Evolutionary conservation across 2,113 vertebrate species (phyloP).

Genomic region (Hippoglossus stenolepis): DNA sequence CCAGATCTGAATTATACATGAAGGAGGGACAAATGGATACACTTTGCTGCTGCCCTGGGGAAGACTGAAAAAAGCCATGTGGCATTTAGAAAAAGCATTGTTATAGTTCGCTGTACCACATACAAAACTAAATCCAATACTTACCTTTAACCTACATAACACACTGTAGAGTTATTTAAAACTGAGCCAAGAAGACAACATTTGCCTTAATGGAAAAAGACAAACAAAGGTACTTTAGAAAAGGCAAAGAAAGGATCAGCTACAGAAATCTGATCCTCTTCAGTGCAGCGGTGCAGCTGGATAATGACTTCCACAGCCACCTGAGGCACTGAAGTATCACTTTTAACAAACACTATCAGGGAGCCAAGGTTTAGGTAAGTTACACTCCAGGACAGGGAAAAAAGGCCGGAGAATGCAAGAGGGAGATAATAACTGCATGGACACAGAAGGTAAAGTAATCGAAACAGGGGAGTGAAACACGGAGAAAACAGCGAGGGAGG

Average conservation of each 20-base stretch:
- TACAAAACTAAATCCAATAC: slow-evolving; percentile 9
- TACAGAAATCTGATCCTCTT: not conserved
- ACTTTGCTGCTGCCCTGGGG: slow-evolving; percentile 42
- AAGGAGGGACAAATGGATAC: slow-evolving; percentile 63
- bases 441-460: slow-evolving; percentile 17
- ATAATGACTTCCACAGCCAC: slow-evolving; percentile 56
- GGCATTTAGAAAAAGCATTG: slow-evolving; percentile 19
- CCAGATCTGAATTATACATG: slow-evolving; percentile 73
- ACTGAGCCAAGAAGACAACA: not conserved
- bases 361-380: slow-evolving; percentile 26
- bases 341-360: slow-evolving; percentile 30
- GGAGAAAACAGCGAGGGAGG: not conserved
- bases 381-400: slow-evolving; percentile 26
- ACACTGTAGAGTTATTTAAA: not conserved
- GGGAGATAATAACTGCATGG: slow-evolving; percentile 26
- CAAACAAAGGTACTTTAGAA: slow-evolving; percentile 1
- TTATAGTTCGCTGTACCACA: not conserved
- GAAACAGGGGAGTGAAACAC: not conserved
- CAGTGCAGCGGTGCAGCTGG: slow-evolving; percentile 19
- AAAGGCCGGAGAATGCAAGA: slow-evolving; percentile 21
- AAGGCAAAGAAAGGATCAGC: not conserved
- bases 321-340: slow-evolving; percentile 47
- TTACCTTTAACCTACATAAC: not conserved
- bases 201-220: slow-evolving; percentile 10
- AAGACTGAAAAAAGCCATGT: slow-evolving; percentile 42